A percentile compares a stretch with the other conserved stretches of the same genome.
phyloP scores from a whole-genome alignment of 1,140 invertebrate genomes.

The Stenopsyche tienmushanensis region DNA sequence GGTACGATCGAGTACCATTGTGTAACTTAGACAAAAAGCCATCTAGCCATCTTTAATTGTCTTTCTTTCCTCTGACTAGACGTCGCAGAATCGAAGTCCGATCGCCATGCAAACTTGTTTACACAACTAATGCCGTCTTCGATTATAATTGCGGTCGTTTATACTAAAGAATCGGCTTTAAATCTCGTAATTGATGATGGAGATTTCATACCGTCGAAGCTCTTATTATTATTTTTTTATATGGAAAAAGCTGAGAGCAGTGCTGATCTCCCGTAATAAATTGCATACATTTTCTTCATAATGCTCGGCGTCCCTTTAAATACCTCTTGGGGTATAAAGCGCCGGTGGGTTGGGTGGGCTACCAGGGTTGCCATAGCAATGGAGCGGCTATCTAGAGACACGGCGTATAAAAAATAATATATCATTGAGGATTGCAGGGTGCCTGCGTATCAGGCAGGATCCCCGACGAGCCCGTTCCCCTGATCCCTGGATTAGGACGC shows the following conservation, averaged over 20 bases:
- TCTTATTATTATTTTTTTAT: neutral
- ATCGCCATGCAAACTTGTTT: too few species aligned
- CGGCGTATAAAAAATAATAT: conserved; percentile 42
- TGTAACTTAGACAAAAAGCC: neutral
- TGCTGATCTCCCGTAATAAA: conserved; percentile 27
- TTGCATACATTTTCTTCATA: conserved; percentile 30
- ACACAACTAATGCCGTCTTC: too few species aligned
- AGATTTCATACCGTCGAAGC: neutral
- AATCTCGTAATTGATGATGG: neutral
- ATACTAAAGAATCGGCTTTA: neutral
- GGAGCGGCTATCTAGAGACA: conserved; percentile 37
- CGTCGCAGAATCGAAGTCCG: too few species aligned
- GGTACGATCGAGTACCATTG: neutral
- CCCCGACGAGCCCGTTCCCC: conserved; percentile 37
- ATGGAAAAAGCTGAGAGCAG: neutral
- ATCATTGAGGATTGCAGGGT: conserved; percentile 42
- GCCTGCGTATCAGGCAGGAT: conserved; percentile 36
- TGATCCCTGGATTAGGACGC: conserved; percentile 42
- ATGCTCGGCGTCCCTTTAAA: conserved; percentile 26
- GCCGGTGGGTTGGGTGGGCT: neutral
- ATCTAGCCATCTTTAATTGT: neutral
- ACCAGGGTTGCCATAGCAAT: conserved; percentile 14
- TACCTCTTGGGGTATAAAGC: conserved; percentile 16
- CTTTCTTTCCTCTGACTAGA: too few species aligned
- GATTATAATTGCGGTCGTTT: neutral